Evolutionary conservation across 2,888 invertebrate species (phyloP).

Genomic region (Pandemis cinnamomeana): DNA sequence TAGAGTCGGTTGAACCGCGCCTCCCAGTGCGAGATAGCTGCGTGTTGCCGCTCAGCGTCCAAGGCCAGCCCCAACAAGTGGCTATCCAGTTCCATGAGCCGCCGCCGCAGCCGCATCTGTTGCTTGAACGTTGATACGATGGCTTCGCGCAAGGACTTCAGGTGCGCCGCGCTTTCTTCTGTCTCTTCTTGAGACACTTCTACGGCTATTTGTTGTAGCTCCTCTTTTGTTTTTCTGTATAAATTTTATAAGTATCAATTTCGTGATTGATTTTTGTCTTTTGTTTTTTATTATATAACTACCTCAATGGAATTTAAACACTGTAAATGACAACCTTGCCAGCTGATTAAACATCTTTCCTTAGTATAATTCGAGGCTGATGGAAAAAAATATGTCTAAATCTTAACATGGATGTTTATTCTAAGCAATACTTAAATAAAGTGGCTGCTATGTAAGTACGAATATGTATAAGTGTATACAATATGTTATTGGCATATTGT

Average conservation of each 20-base stretch:
- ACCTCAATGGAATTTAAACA: no score
- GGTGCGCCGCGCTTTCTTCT: constrained; percentile 73
- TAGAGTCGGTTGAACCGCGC: constrained; percentile 91
- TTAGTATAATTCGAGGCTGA: no score
- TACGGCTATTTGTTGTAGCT: constrained; percentile 55
- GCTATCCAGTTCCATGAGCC: constrained; percentile 96
- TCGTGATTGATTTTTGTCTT: no score
- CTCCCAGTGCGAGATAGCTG: constrained; percentile 95
- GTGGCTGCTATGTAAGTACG: no score
- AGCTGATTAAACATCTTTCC: no score
- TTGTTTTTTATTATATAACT: no score
- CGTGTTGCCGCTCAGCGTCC: constrained; percentile 94
- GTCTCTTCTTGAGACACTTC: constrained; percentile 62
- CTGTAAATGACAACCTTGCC: no score
- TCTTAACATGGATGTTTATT: no score
- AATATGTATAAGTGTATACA: no score
- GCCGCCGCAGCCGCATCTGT: constrained; percentile 94
- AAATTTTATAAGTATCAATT: background rate
- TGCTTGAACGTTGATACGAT: constrained; percentile 95
- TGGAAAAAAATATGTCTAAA: no score
- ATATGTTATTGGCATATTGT: no score
- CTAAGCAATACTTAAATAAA: no score
- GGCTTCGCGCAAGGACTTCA: constrained; percentile 90
- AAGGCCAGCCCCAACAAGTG: constrained; percentile 93
- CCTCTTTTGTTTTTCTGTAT: constrained; percentile 68